These are phyloP conservation scores for Lethrus apterus DNA, from an alignment of 1,140 invertebrate species.

Conservation along the genomic window DNA sequence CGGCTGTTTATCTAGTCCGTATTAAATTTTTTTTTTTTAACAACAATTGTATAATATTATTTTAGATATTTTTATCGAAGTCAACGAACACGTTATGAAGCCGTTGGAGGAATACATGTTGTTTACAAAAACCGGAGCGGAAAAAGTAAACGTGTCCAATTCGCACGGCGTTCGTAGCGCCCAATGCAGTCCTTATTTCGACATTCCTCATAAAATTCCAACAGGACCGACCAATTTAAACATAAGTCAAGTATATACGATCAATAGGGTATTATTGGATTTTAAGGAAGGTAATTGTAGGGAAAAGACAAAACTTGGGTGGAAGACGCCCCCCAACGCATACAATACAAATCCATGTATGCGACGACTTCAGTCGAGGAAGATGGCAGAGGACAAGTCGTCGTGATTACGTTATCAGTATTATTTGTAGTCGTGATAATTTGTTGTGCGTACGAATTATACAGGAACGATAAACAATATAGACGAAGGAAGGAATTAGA, in stretches of 20 bases:
- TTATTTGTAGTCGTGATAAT: constrained; percentile 60
- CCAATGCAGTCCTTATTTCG: constrained; percentile 69
- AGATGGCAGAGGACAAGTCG: constrained; percentile 63
- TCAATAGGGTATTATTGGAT: constrained; percentile 11
- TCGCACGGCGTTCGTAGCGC: constrained; percentile 75
- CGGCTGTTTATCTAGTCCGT: constrained; percentile 86
- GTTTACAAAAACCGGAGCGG: constrained; percentile 70
- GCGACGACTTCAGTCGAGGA: constrained; percentile 64
- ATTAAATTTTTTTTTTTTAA: constrained; percentile 26
- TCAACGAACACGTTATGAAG: constrained; percentile 73
- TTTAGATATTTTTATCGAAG: constrained; percentile 71
- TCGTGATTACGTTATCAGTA: constrained; percentile 62
- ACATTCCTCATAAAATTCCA: constrained; percentile 52
- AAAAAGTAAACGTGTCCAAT: constrained; percentile 73
- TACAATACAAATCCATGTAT: constrained; percentile 65
- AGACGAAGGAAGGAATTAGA: constrained; percentile 58
- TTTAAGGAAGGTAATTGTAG: no score
- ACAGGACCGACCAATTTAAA: constrained; percentile 55
- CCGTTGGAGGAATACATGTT: constrained; percentile 84
- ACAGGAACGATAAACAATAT: constrained; percentile 56
- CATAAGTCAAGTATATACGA: constrained; percentile 51
- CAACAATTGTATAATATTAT: constrained; percentile 6
- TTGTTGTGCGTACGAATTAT: constrained; percentile 56
- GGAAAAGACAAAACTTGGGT: constrained; percentile 70
- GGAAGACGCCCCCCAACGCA: constrained; percentile 66